Percentiles rank a stretch among this genome's conserved stretches.
Conservation (phyloP, 2,113 vertebrate species). For the Struthio camelus region DNA sequence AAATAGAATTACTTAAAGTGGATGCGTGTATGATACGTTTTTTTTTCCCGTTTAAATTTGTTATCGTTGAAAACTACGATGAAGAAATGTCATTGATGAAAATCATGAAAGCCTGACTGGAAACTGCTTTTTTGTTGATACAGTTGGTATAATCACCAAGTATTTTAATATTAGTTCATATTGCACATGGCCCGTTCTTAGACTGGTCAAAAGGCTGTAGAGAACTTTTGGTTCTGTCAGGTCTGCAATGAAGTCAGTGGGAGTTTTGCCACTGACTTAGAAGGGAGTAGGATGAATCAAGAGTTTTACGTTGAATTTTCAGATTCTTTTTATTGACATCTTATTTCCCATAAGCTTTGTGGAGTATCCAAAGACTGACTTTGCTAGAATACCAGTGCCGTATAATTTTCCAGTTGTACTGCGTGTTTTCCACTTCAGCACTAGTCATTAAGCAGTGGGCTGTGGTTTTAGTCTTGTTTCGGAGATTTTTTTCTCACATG, state of each 20-base stretch:
- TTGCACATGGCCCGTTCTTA: fast-evolving
- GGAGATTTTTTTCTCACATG: neutral
- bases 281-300: slow-evolving; percentile 26
- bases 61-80: fast-evolving
- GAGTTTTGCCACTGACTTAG: neutral
- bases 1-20: fast-evolving
- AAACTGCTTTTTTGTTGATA: neutral
- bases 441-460: neutral
- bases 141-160: fast-evolving
- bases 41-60: neutral
- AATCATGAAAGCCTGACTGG: neutral
- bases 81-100: fast-evolving
- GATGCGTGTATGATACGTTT: fast-evolving
- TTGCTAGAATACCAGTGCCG: neutral
- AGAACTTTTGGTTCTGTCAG: fast-evolving
- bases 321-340: neutral
- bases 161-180: fast-evolving
- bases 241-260: neutral
- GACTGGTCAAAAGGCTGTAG: neutral
- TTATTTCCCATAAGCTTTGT: slow-evolving; percentile 38
- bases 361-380: neutral
- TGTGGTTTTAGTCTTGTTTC: neutral
- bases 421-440: slow-evolving; percentile 2
- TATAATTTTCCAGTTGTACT: slow-evolving; percentile 25
- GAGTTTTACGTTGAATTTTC: slow-evolving; percentile 27